These are phyloP conservation scores for Osedax fenrisi DNA, from an alignment of 2,888 invertebrate species.

Conservation along the genomic window DNA sequence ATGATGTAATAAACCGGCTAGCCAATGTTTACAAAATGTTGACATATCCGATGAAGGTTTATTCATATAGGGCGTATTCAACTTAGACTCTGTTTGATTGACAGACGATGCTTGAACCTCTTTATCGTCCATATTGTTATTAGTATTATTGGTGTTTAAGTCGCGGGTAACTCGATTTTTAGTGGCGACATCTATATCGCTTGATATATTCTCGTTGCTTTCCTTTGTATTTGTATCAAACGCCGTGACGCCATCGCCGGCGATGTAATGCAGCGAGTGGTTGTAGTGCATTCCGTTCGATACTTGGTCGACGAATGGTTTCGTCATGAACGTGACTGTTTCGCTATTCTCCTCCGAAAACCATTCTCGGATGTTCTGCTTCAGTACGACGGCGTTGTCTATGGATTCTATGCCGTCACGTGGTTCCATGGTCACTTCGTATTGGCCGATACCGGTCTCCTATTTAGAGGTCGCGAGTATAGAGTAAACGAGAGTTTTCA, in stretches of 20 bases:
- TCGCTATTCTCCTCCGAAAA: neutral
- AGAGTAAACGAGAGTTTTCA: neutral
- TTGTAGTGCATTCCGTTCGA: conserved; percentile 35
- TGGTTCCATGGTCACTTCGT: conserved; percentile 32
- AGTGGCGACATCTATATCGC: no score
- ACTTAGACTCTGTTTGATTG: no score
- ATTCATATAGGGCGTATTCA: no score
- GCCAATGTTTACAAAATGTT: conserved; percentile 30
- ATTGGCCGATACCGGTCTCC: conserved; percentile 33
- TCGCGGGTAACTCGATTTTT: no score
- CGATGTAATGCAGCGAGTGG: conserved; percentile 33
- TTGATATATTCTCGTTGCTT: no score
- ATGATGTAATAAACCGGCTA: conserved; percentile 35
- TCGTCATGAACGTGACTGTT: conserved; percentile 35
- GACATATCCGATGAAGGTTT: conserved; percentile 32
- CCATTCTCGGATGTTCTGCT: conserved; percentile 34
- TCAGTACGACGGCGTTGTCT: conserved; percentile 33
- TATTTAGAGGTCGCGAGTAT: conserved; percentile 23
- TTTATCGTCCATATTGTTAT: no score
- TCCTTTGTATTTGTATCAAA: no score
- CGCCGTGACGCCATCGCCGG: conserved; percentile 21
- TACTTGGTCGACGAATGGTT: conserved; percentile 11
- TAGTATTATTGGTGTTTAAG: no score
- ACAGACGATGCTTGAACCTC: no score
- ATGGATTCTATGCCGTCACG: conserved; percentile 28